Conservation (phyloP, 2,888 invertebrate genomes). For the Spicauda simplicius region DNA sequence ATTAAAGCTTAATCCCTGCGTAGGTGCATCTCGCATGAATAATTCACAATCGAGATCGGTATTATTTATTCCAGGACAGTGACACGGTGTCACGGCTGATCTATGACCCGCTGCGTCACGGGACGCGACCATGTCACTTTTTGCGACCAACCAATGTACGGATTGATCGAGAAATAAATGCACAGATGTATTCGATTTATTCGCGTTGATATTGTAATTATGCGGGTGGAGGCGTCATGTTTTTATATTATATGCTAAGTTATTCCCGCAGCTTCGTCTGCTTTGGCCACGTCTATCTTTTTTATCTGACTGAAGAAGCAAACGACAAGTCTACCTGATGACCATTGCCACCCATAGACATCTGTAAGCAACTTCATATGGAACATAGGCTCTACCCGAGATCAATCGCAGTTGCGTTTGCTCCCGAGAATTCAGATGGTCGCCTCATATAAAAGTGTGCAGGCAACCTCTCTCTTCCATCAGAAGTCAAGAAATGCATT, state of each 20-base stretch:
- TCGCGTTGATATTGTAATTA: constrained; percentile 43
- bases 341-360: too few relatives aligned
- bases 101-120: constrained; percentile 51
- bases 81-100: constrained; percentile 62
- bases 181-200: constrained; percentile 21
- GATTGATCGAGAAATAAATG: constrained; percentile 46
- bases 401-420: too few relatives aligned
- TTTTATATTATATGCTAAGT: neutral
- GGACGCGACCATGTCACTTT: constrained; percentile 41
- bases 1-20: neutral
- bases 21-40: constrained; percentile 34
- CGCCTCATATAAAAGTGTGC: too few relatives aligned
- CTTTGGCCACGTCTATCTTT: too few relatives aligned
- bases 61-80: constrained; percentile 64
- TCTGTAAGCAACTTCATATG: too few relatives aligned
- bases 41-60: constrained; percentile 55
- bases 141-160: constrained; percentile 39
- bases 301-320: too few relatives aligned
- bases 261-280: too few relatives aligned
- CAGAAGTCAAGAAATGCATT: too few relatives aligned
- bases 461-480: too few relatives aligned
- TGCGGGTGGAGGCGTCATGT: constrained; percentile 12
- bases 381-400: too few relatives aligned
- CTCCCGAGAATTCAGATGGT: too few relatives aligned
- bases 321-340: too few relatives aligned